phyloP scores from a whole-genome alignment of 2,888 invertebrate species.

The Pachliopta kotzebuea region DNA sequence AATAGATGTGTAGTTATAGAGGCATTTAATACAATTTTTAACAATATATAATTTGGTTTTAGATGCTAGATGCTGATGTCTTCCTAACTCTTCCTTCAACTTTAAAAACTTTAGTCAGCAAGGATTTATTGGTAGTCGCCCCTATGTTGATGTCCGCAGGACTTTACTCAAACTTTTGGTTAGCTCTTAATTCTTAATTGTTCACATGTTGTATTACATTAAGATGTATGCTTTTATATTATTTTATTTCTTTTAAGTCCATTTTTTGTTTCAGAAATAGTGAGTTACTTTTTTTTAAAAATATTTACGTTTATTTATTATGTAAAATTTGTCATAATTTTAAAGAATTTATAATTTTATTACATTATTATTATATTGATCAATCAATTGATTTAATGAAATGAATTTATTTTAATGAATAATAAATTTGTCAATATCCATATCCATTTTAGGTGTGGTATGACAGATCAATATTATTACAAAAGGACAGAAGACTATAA shows the following conservation, averaged over 20 bases:
- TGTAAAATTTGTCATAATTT: too few relatives aligned
- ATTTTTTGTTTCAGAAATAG: slow-evolving; percentile 15
- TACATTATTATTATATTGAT: too few relatives aligned
- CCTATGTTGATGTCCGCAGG: slow-evolving; percentile 94
- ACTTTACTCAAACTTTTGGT: slow-evolving; percentile 97
- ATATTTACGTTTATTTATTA: too few relatives aligned
- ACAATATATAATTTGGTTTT: slow-evolving; percentile 34
- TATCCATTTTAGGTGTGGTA: slow-evolving; percentile 81
- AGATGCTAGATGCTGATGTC: slow-evolving; percentile 93
- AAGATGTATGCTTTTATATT: slow-evolving; percentile 23
- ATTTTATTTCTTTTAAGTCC: neutral
- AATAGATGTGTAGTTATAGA: too few relatives aligned
- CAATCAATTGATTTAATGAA: too few relatives aligned
- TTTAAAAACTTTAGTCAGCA: slow-evolving; percentile 82
- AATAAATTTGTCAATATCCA: neutral
- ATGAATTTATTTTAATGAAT: too few relatives aligned
- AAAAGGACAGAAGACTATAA: slow-evolving; percentile 91
- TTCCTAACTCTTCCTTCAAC: slow-evolving; percentile 86
- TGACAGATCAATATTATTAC: slow-evolving; percentile 92
- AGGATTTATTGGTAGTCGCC: slow-evolving; percentile 84
- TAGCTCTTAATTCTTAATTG: slow-evolving; percentile 35
- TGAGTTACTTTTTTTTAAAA: too few relatives aligned
- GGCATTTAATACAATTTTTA: neutral
- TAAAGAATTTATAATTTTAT: too few relatives aligned
- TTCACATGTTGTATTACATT: slow-evolving; percentile 29